Conservation (phyloP, 2,797 vertebrate species). For the Otolemur crassicaudatus region DNA sequence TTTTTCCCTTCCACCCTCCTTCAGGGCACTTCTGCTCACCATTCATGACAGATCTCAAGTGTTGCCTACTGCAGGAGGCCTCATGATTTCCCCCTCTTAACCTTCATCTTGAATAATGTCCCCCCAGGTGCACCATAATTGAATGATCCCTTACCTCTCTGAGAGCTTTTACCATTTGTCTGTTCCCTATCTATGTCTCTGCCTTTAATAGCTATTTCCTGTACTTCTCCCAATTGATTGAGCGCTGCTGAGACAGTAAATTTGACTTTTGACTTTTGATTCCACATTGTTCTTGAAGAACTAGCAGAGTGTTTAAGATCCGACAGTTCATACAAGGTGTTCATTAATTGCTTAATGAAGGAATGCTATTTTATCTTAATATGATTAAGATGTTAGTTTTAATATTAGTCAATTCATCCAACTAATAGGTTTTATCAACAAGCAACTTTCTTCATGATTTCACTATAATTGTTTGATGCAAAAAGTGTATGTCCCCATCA, state of each 20-base stretch:
- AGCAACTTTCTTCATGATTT: constrained; percentile 44
- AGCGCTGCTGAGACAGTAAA: background rate
- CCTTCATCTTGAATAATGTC: background rate
- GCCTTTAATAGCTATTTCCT: background rate
- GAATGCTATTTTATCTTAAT: background rate
- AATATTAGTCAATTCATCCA: background rate
- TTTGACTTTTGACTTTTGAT: background rate
- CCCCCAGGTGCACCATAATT: background rate
- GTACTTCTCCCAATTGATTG: background rate
- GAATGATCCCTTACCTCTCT: background rate
- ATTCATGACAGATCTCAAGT: background rate
- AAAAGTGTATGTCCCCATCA: background rate
- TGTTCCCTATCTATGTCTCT: background rate
- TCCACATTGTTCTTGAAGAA: background rate
- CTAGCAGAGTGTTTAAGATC: background rate
- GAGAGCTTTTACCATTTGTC: background rate
- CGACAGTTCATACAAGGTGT: background rate
- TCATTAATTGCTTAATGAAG: background rate
- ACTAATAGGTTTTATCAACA: background rate
- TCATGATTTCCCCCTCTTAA: background rate
- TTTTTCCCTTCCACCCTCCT: background rate
- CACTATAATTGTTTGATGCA: constrained; percentile 5
- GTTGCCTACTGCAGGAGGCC: background rate
- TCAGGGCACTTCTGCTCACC: background rate
- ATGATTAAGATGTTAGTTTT: background rate